Conservation (phyloP, 2,797 vertebrate species). For the Myotis planiceps region DNA sequence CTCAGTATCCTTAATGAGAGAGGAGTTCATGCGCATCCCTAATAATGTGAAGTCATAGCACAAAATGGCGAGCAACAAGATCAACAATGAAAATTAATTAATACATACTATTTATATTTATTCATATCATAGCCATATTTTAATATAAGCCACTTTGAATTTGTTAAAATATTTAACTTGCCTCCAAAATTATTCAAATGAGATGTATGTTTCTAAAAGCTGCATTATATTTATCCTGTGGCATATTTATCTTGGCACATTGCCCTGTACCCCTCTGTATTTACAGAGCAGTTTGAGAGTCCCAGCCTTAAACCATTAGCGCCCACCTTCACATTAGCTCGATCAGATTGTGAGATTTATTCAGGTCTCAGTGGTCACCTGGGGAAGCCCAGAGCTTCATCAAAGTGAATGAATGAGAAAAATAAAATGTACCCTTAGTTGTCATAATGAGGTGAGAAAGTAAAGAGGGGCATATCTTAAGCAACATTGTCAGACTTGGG, state of each 20-base stretch:
- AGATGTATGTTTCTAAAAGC: constrained; percentile 32
- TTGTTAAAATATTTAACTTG: constrained; percentile 57
- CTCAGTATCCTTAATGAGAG: neutral
- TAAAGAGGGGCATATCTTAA: neutral
- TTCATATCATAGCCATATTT: neutral
- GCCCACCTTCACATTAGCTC: neutral
- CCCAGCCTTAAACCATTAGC: neutral
- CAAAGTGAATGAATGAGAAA: neutral
- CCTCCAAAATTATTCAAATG: constrained; percentile 58
- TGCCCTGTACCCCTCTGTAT: neutral
- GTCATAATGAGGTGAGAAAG: neutral
- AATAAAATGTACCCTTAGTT: neutral
- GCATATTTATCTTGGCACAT: constrained; percentile 36
- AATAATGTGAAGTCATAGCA: neutral
- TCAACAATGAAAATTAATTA: constrained; percentile 50
- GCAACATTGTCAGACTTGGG: neutral
- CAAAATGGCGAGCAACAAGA: neutral
- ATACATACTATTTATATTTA: constrained; percentile 30
- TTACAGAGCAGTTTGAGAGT: neutral
- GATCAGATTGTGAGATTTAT: neutral
- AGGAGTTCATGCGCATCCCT: neutral
- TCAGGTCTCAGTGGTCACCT: neutral
- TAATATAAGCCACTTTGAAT: constrained; percentile 54
- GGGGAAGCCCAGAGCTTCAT: neutral
- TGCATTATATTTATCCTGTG: neutral